Conservation (phyloP, 2,113 vertebrate genomes). For the Regulus satrapa region DNA sequence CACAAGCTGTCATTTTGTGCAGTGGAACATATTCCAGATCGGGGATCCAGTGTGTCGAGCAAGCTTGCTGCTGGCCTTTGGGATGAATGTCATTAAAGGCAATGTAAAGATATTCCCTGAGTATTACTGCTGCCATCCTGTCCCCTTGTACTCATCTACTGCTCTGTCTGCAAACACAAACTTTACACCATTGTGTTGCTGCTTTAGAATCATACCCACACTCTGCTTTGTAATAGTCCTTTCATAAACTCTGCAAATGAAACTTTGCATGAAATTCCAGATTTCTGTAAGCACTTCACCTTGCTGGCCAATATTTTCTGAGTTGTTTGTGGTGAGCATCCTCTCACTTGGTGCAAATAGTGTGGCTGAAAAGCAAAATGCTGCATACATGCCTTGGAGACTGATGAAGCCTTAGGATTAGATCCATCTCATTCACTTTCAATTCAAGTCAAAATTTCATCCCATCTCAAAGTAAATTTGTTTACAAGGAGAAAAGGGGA, state of each 20-base stretch:
- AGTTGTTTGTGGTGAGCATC: background rate
- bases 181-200: background rate
- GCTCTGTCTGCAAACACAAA: background rate
- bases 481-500: background rate
- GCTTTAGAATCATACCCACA: accelerated
- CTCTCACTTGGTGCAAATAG: background rate
- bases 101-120: background rate
- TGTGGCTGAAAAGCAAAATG: background rate
- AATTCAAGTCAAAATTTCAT: background rate
- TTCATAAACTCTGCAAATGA: background rate
- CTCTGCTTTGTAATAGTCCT: background rate
- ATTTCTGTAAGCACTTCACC: background rate
- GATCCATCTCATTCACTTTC: background rate
- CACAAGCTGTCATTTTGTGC: background rate
- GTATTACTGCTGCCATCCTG: background rate
- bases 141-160: background rate
- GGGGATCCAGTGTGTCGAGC: background rate
- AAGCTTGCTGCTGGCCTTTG: background rate
- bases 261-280: background rate
- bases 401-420: background rate
- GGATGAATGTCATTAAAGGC: background rate
- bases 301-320: background rate
- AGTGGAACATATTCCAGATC: background rate
- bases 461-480: background rate
- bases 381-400: accelerated